Base-by-base conservation (phyloP, 2,113 vertebrate species). In the Dermatemys mawii region DNA sequence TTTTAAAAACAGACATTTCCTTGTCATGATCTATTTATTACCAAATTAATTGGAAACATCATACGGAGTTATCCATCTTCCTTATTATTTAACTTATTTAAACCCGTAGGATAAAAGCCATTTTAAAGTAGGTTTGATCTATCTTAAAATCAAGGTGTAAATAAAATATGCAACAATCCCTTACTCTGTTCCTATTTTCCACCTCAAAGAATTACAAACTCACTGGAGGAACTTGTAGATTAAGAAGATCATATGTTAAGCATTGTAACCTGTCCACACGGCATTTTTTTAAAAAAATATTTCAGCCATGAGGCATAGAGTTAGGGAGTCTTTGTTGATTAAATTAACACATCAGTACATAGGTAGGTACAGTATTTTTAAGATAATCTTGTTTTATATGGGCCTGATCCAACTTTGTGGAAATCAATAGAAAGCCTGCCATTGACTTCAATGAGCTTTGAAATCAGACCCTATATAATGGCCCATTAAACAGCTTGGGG, bases 41-140 rank as follows among this genome's bases (percentile, higher is more conserved):
- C 94, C 86, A 97, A 97, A 97, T 95, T 95, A 96, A 49, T 83
- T 91, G 90, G 78, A 93, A 93, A 90, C 73, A 21, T 89, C 91
- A 90, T 89, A 97, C 78, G 97, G 97, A 97, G 96, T 84, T 87
- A 94, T 3, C 9, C 73, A 29, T 80, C 88, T 92, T 84, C 93
- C 81, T 27, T 84, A 70, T 21, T 11, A 53, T 53, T 21, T 53
- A 38, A 38, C 91, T 53, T 84, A 90, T 29, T 83, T 49, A 48
- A 97, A 75, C 79, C 75, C 44, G 27, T 44, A 84, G 5, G 51
- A 16, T 49, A 92, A 95, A 93, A 89, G 92, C 70, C 81, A 7
- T 7, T 57, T 17, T 88, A 17, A 84, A 88, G 86, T 27, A 96
- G 92, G 79, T 84, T 90, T 85, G 86, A 88, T 49, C 53, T 70